Conservation (phyloP, 2,888 invertebrate species). For the Andrena minutula region DNA sequence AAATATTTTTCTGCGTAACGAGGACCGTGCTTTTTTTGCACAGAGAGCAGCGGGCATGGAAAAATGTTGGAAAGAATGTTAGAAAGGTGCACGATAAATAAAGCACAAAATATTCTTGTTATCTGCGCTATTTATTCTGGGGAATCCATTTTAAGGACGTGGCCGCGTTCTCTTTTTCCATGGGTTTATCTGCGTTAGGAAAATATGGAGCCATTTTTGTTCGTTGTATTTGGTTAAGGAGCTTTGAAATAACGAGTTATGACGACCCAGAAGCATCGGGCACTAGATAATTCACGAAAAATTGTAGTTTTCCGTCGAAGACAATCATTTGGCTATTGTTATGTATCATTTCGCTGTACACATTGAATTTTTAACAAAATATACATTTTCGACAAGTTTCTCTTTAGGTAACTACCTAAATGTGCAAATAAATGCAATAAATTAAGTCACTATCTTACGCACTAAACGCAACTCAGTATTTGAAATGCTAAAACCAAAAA, state of each 20-base stretch:
- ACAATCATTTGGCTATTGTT: too few species aligned
- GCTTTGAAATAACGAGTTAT: slow-evolving; percentile 6
- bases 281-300: neutral
- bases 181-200: slow-evolving; percentile 27
- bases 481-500: too few species aligned
- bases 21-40: neutral
- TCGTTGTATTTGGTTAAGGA: slow-evolving; percentile 35
- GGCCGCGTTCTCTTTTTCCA: neutral
- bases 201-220: slow-evolving; percentile 44
- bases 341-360: too few species aligned
- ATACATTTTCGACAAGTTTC: too few species aligned
- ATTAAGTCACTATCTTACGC: too few species aligned
- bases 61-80: neutral
- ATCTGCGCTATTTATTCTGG: slow-evolving; percentile 42
- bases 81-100: slow-evolving; percentile 8
- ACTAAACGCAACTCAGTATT: too few species aligned
- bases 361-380: too few species aligned
- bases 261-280: neutral
- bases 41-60: neutral
- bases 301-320: neutral
- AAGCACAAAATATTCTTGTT: slow-evolving; percentile 45
- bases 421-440: too few species aligned
- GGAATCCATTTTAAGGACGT: slow-evolving; percentile 27
- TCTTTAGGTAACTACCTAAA: too few species aligned
- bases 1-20: neutral